phyloP scores from a whole-genome alignment of 2,113 vertebrate species.

The Scartelaos histophorus region DNA sequence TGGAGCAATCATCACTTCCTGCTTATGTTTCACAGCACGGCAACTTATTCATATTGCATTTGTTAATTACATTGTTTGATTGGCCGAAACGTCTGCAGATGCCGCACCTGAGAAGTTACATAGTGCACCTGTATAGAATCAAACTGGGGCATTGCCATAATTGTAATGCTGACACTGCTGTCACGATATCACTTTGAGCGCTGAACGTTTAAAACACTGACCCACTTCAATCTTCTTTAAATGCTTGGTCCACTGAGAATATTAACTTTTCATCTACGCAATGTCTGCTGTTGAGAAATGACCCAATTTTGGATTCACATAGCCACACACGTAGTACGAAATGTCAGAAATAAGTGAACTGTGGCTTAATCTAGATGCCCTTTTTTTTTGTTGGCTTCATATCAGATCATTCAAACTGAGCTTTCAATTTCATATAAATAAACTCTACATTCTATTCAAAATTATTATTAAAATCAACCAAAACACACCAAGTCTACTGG shows the following conservation, averaged over 20 bases:
- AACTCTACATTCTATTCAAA: too few relatives aligned
- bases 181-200: background rate
- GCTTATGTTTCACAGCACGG: too few relatives aligned
- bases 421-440: background rate
- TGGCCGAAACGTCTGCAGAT: too few relatives aligned
- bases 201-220: constrained; percentile 1
- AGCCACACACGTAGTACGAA: background rate
- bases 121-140: background rate
- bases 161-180: background rate
- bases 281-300: constrained; percentile 7
- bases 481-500: too few relatives aligned
- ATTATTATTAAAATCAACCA: too few relatives aligned
- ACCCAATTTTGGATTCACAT: background rate
- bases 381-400: background rate
- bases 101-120: too few relatives aligned
- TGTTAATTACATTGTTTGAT: too few relatives aligned
- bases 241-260: constrained; percentile 2
- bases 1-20: too few relatives aligned
- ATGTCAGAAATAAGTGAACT: background rate
- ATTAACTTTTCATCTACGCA: background rate
- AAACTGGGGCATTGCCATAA: background rate
- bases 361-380: background rate
- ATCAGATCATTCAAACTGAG: background rate
- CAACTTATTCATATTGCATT: too few relatives aligned
- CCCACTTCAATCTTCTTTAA: constrained; percentile 4